Evolutionary conservation across 2,888 invertebrate species (phyloP), one percentile per base, ranked within the genome.

Genomic region (Heteromyza rotundicornis): DNA sequence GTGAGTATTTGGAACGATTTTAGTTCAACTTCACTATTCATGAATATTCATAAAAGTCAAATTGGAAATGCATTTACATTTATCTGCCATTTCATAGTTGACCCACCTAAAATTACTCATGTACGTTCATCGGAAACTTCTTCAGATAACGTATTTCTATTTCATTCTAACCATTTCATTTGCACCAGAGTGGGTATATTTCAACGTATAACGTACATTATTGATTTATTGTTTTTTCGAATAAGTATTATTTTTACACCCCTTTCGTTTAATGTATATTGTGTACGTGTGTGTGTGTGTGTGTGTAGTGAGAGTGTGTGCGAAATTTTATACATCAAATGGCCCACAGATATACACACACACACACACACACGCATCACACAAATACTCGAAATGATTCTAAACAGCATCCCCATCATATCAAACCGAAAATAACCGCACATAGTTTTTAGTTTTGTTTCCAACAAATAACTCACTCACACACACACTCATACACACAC

Each of bases 181-280:
- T n/a, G n/a, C n/a, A n/a, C n/a, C n/a, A n/a, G n/a, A n/a, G n/a
- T n/a, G n/a, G n/a, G 40, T 40, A 10, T n/a, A n/a, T n/a, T 40
- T n/a, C 14, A 40, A n/a, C 14, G 40, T n/a, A 40, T 61, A 7
- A 10, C 27, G 10, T 22, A 40, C 53, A 36, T 69, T 73, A 74
- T 74, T 74, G 74, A 74, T 74, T 74, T 71, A 69, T 74, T 73
- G 71, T 66, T 61, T 51, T 62, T 57, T 51, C 54, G 56, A 60
- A 65, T 64, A 63, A 64, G 64, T 62, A 66, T 64, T 64, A 64
- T 66, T 65, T 66, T 66, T 65, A 64, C 67, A 66, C 59, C 64
- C 63, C 59, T 56, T 66, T 62, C 57, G 55, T 61, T 57, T 59
- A 55, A 60, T 59, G 20, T n/a, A n/a, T n/a, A n/a, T n/a, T n/a